phyloP scores from a whole-genome alignment of 2,113 vertebrate genomes.

The Meleagris gallopavo region DNA sequence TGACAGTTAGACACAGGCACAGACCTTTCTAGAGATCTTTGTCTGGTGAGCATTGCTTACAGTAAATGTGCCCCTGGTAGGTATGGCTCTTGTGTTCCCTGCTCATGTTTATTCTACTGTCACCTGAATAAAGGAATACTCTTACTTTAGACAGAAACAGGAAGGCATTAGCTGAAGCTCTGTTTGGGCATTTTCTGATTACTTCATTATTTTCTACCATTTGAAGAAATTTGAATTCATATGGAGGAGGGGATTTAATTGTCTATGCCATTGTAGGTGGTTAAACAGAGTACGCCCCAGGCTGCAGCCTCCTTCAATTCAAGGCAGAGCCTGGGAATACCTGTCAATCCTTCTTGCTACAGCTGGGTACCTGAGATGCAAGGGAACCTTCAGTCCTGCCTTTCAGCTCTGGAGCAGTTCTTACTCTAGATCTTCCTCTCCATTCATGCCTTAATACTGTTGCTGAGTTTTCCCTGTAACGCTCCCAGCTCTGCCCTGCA shows the following conservation, averaged over 20 bases:
- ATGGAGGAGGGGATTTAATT: background rate
- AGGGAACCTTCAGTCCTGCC: background rate
- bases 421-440: background rate
- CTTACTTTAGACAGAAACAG: background rate
- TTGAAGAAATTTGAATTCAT: background rate
- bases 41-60: background rate
- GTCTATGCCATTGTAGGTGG: background rate
- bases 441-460: background rate
- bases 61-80: background rate
- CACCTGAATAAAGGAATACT: background rate
- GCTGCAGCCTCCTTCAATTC: background rate
- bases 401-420: background rate
- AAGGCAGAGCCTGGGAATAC: background rate
- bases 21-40: background rate
- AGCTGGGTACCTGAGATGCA: background rate
- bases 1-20: background rate
- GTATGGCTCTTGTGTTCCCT: background rate
- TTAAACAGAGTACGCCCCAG: background rate
- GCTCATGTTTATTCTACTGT: background rate
- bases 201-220: background rate
- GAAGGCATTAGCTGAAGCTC: background rate
- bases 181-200: background rate
- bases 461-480: background rate
- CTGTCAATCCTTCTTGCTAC: background rate
- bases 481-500: background rate